These are phyloP conservation scores for Apamea sordens DNA, from an alignment of 2,888 invertebrate species.

Conservation along the genomic window DNA sequence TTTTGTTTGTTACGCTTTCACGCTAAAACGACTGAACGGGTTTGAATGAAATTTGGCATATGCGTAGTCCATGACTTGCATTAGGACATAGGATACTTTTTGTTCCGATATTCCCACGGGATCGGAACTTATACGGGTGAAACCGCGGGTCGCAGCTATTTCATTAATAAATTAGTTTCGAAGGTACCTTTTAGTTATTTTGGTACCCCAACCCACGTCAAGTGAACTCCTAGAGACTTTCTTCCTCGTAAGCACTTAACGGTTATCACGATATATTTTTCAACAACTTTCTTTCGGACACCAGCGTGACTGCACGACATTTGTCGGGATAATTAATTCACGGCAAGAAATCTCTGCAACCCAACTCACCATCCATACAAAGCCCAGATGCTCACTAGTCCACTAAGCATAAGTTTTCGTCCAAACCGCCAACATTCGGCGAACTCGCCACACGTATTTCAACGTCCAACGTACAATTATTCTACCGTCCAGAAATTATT, in stretches of 20 bases:
- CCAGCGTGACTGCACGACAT: not conserved
- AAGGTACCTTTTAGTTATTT: not conserved
- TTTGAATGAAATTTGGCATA: too few species aligned
- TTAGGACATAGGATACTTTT: not conserved
- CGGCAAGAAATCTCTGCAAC: conserved; percentile 20
- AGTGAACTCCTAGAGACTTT: not conserved
- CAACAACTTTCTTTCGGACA: not conserved
- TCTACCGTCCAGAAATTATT: conserved; percentile 70
- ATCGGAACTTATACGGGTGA: not conserved
- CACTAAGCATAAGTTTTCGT: conserved; percentile 54
- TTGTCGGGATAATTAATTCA: not conserved
- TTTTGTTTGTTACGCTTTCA: too few species aligned
- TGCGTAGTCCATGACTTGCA: not conserved
- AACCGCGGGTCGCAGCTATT: not conserved
- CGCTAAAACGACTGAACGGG: too few species aligned
- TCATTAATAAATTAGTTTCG: not conserved
- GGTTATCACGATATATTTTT: not conserved
- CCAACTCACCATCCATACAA: not conserved
- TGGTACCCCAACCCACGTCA: not conserved
- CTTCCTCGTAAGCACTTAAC: too few species aligned
- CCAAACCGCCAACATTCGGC: conserved; percentile 59
- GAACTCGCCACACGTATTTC: conserved; percentile 67
- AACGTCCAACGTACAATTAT: conserved; percentile 70
- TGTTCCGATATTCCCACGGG: not conserved
- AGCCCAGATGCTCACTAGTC: conserved; percentile 25